Base-by-base conservation (phyloP, 2,888 invertebrate species). In the Erannis defoliaria region DNA sequence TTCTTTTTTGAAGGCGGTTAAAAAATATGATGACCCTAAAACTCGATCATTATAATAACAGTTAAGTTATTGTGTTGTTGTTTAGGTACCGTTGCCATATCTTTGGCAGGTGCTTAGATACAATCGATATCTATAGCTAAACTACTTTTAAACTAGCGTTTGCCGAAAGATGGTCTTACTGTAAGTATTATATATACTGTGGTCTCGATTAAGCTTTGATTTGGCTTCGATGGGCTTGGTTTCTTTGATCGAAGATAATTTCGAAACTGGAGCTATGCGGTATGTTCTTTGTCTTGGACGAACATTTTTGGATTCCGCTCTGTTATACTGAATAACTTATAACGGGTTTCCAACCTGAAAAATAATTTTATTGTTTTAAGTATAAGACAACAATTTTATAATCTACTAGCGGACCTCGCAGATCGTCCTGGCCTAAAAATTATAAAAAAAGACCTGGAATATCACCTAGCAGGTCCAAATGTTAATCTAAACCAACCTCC, bases 11-110 rank as follows among this genome's bases (percentile, higher is more conserved):
- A n/a, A n/a, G n/a, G n/a, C n/a, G n/a, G n/a, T 33, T n/a, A 12
- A 33, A 1, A 12, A 12, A 12, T 33, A 33, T 45, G 51, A 10
- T 51, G 53, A n/a, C 61, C 61, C 61, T 89, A 83, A 40, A 38
- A 38, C 14, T 80, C 76, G 81, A 86, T 84, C 82, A 85, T 82
- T 84, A 86, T 81, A 81, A 79, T 77, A 82, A 87, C 90, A 82
- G 90, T 89, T 86, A 84, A 66, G 73, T 83, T 84, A 81, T 84
- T 81, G 80, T 87, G 81, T 89, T 86, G 81, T 84, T 83, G 70
- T 69, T 76, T 77, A 26, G 26, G 26, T 26, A 86, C 85, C 88
- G 88, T 86, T 88, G 82, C 77, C 77, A 77, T 85, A 80, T 83
- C 76, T 77, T 79, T 84, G 84, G 82, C 88, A 90, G 89, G 89